Conservation (phyloP, 2,888 invertebrate species). For the Ectemnius continuus region DNA sequence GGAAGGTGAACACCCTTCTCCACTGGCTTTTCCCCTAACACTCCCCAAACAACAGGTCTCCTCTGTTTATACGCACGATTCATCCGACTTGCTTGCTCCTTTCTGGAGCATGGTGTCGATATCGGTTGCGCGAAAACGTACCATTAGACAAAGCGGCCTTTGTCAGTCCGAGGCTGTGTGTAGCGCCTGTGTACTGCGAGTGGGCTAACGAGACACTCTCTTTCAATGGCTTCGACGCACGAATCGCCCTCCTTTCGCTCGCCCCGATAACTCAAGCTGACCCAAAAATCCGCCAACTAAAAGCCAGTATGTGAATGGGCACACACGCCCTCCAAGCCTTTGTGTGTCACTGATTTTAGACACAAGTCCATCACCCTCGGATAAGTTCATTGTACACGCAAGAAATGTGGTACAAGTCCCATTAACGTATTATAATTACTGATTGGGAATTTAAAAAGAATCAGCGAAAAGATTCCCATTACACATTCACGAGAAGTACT, state of each 20-base stretch:
- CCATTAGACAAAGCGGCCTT: background rate
- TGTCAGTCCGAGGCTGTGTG: background rate
- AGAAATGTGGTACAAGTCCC: no score
- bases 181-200: slow-evolving; percentile 2
- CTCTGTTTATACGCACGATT: background rate
- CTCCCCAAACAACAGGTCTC: background rate
- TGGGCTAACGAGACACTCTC: background rate
- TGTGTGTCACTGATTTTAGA: background rate
- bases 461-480: no score
- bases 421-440: no score
- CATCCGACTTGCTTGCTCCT: background rate
- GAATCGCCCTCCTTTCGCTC: background rate
- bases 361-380: background rate
- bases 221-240: background rate
- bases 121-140: slow-evolving; percentile 2
- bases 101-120: background rate
- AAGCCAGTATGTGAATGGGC: background rate
- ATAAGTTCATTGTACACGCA: no score
- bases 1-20: slow-evolving; percentile 35
- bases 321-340: background rate
- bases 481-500: no score
- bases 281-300: background rate
- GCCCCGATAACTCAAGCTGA: background rate
- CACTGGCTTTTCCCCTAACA: slow-evolving; percentile 25
- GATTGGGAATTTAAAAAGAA: no score